Evolutionary conservation across 2,888 invertebrate genomes (phyloP).

Genomic region (Stenodema calcarata): DNA sequence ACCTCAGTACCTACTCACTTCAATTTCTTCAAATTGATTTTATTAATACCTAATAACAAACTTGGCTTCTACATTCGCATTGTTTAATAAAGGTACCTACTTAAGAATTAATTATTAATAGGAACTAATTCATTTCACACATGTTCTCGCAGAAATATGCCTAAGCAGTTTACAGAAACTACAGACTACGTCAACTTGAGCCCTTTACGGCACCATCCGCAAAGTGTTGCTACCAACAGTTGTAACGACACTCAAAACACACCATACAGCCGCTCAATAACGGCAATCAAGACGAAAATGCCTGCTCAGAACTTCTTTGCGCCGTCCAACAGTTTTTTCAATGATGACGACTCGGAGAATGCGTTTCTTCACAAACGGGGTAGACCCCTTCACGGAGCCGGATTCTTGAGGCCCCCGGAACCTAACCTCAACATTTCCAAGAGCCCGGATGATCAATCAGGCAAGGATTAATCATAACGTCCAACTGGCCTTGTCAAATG

Average conservation of each 20-base stretch:
- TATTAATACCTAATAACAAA: no score
- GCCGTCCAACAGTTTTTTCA: not conserved
- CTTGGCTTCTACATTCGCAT: no score
- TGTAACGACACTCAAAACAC: not conserved
- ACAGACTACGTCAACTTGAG: conserved; percentile 15
- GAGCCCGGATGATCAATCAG: not conserved
- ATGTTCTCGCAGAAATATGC: not conserved
- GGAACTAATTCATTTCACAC: no score
- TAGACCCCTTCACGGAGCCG: not conserved
- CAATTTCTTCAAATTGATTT: no score
- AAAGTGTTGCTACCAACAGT: not conserved
- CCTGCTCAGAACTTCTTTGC: conserved; percentile 11
- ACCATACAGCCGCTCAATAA: conserved; percentile 13
- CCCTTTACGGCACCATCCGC: not conserved
- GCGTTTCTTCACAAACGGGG: not conserved
- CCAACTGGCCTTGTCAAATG: no score
- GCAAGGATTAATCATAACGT: not conserved
- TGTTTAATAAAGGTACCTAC: no score
- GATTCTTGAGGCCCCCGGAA: not conserved
- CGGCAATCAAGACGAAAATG: not conserved
- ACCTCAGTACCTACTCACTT: no score
- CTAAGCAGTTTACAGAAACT: not conserved
- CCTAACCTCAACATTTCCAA: not conserved
- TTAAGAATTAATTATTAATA: no score
- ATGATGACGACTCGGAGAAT: not conserved